These are phyloP conservation scores for Schrankia costaestrigalis DNA, from an alignment of 2,888 invertebrate genomes.

Conservation along the genomic window DNA sequence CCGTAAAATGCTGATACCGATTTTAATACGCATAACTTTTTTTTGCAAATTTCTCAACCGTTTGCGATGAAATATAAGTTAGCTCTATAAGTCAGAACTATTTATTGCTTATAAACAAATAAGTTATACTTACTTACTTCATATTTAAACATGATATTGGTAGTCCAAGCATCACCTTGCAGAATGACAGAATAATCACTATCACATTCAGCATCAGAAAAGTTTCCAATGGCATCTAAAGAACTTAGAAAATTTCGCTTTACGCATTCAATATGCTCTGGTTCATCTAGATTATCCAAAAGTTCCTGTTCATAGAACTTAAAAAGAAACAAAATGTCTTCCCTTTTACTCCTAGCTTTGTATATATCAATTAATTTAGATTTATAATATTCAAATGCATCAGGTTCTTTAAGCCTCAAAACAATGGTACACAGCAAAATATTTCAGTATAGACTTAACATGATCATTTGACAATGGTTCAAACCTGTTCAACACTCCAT, in stretches of 20 bases:
- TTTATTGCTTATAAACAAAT: no score
- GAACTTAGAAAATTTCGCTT: slow-evolving; percentile 23
- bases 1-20: no score
- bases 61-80: no score
- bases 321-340: slow-evolving; percentile 7
- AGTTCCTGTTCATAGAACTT: slow-evolving; percentile 18
- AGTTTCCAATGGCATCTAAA: no score
- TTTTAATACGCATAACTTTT: no score
- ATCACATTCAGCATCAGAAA: slow-evolving; percentile 14
- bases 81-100: no score
- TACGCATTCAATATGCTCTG: slow-evolving; percentile 29
- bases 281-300: slow-evolving; percentile 26
- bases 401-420: slow-evolving; percentile 42
- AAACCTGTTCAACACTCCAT: slow-evolving; percentile 41
- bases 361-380: slow-evolving; percentile 23
- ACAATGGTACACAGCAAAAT: slow-evolving; percentile 46
- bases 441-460: slow-evolving; percentile 40
- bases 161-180: slow-evolving; percentile 54
- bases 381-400: slow-evolving; percentile 26
- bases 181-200: slow-evolving; percentile 38
- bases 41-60: no score
- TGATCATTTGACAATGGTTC: slow-evolving; percentile 34
- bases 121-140: slow-evolving; percentile 25
- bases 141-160: slow-evolving; percentile 47
- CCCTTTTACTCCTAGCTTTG: background rate